phyloP scores from a whole-genome alignment of 2,888 invertebrate species.

The Amorpha juglandis region DNA sequence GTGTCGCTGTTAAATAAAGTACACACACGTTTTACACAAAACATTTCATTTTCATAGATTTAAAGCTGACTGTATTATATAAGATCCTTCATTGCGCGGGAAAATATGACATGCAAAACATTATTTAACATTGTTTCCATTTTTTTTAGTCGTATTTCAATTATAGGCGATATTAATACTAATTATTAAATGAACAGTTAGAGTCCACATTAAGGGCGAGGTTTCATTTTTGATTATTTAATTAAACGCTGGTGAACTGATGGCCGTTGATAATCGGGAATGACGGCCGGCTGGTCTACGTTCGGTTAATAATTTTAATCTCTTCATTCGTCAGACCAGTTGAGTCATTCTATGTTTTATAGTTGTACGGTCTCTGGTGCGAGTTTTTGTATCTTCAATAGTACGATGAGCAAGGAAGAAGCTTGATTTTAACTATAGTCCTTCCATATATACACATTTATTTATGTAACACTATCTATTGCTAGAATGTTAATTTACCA shows the following conservation, averaged over 20 bases:
- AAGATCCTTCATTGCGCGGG: too few relatives aligned
- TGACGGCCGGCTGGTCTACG: slow-evolving; percentile 62
- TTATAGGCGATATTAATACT: not conserved
- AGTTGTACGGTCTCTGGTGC: not conserved
- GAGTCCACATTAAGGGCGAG: slow-evolving; percentile 6
- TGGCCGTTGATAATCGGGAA: slow-evolving; percentile 76
- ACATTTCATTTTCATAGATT: too few relatives aligned
- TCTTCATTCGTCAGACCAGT: slow-evolving; percentile 54
- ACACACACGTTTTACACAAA: too few relatives aligned
- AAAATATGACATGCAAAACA: too few relatives aligned
- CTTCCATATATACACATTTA: too few relatives aligned
- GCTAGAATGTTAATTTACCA: too few relatives aligned
- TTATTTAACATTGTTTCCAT: too few relatives aligned
- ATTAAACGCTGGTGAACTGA: slow-evolving; percentile 63
- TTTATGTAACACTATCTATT: too few relatives aligned
- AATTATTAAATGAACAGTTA: slow-evolving; percentile 6
- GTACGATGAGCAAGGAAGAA: not conserved
- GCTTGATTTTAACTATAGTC: not conserved
- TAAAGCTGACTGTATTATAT: too few relatives aligned
- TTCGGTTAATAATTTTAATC: slow-evolving; percentile 67
- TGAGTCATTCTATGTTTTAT: slow-evolving; percentile 26
- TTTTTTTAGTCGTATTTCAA: too few relatives aligned
- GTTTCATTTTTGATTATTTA: slow-evolving; percentile 61
- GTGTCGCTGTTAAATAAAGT: too few relatives aligned
- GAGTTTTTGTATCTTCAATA: not conserved